Evolutionary conservation across 2,113 vertebrate species (phyloP).

Genomic region (Galeopterus variegatus): DNA sequence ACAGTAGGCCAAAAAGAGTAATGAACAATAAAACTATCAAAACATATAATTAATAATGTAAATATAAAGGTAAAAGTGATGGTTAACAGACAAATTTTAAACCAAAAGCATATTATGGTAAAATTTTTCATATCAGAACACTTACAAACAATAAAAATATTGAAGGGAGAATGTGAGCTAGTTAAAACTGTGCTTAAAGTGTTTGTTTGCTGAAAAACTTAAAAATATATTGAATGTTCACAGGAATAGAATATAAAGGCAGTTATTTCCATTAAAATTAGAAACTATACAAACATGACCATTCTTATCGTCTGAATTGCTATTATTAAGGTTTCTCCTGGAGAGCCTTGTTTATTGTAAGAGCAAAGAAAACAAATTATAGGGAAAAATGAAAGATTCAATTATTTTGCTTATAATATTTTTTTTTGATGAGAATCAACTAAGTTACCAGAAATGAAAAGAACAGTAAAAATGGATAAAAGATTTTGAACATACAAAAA

Average conservation of each 20-base stretch:
- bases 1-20: too few species aligned
- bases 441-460: not conserved
- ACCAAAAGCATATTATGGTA: too few species aligned
- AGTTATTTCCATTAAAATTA: not conserved
- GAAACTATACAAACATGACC: not conserved
- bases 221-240: not conserved
- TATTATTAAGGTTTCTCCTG: not conserved
- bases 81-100: too few species aligned
- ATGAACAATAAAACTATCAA: too few species aligned
- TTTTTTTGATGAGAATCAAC: not conserved
- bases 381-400: not conserved
- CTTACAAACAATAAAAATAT: not conserved
- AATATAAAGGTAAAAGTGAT: too few species aligned
- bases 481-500: not conserved
- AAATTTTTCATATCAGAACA: too few species aligned
- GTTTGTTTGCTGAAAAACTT: not conserved
- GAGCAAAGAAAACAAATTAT: not conserved
- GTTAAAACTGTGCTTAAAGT: not conserved
- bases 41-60: too few species aligned
- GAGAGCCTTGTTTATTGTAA: not conserved
- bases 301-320: not conserved
- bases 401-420: not conserved
- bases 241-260: not conserved
- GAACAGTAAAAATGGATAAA: not conserved
- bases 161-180: not conserved